These are phyloP conservation scores for Neosilurus hyrtlii DNA, from an alignment of 2,797 vertebrate species.

Conservation along the genomic window DNA sequence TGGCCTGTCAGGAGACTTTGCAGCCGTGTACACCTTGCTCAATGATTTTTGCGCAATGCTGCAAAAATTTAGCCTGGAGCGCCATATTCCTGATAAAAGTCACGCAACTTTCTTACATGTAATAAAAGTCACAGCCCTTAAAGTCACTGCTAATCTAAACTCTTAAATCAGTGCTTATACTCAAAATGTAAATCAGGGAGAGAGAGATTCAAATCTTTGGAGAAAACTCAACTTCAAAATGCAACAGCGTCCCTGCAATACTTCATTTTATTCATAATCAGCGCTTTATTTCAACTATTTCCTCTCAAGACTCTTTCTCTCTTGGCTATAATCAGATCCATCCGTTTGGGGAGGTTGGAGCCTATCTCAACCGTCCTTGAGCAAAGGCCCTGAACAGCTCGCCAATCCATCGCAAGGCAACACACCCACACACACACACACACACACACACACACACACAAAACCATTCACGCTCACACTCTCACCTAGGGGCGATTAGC, in stretches of 20 bases:
- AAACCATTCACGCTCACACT: too few species aligned
- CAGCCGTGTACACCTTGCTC: background rate
- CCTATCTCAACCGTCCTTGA: too few species aligned
- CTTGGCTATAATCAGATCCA: conserved; percentile 29
- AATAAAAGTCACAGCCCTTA: background rate
- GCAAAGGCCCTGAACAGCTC: too few species aligned
- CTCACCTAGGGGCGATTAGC: too few species aligned
- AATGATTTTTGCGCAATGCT: background rate
- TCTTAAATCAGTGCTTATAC: background rate
- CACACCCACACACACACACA: too few species aligned
- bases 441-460: too few species aligned
- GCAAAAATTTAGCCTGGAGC: background rate
- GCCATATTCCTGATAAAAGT: background rate
- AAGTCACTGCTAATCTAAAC: background rate
- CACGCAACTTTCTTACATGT: background rate
- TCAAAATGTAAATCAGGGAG: background rate
- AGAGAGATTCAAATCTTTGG: background rate
- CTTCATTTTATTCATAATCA: conserved; percentile 6
- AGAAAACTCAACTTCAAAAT: background rate
- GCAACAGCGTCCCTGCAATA: background rate
- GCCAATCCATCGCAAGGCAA: too few species aligned
- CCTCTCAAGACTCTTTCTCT: background rate
- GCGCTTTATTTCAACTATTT: background rate
- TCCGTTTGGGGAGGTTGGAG: too few species aligned
- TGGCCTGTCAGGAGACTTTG: conserved; percentile 12